Base-by-base conservation (phyloP, 2,113 vertebrate genomes). In the Hippoglossus stenolepis region DNA sequence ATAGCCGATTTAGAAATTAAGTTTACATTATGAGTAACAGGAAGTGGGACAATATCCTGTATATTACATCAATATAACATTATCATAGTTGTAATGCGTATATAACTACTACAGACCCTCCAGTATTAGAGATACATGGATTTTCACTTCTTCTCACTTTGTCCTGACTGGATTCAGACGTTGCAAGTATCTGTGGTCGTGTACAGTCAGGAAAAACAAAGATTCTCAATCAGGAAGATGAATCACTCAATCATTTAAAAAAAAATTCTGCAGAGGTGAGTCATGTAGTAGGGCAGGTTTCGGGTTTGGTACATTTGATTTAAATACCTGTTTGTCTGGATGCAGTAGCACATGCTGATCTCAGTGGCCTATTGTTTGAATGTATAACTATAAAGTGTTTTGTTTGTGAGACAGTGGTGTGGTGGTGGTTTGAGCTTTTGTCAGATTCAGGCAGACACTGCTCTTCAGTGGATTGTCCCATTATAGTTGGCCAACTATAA, bases 131-230 rank as follows among this genome's bases (percentile, higher is more conserved):
- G 17, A 72, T 61, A 77, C 73, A 75, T 31, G 31, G 6, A 31
- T 79, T 66, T 53, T 12, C 38, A 79, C 31, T 56, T 31, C 75
- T 67, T 73, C 83, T 78, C 81, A 86, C 68, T 84, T 85, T 83
- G 78, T 89, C 83, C 83, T 79, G 58, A 80, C 60, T 26, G 73
- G 71, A 73, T 89, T 86, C 82, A 89, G 60, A 85, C 47, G 57
- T 74, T 77, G 80, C 80, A 65, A 72, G 79, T 82, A 69, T 73
- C 67, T 74, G 75, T 79, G 76, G 75, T 66, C 60, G 63, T 80
- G 66, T 80, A 73, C 64, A 66, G 79, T 84, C 73, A 81, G 71
- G 67, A 66, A 53, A 69, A 67, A 65, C 69, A 85, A 85, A 87
- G 84, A 85, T 77, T 18, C 69, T 89, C 60, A 79, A 83, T 69